Percentiles rank a stretch among this genome's conserved stretches.
Evolutionary conservation across 1,140 invertebrate species (phyloP).

Genomic region (Drosophila quadrilineata): DNA sequence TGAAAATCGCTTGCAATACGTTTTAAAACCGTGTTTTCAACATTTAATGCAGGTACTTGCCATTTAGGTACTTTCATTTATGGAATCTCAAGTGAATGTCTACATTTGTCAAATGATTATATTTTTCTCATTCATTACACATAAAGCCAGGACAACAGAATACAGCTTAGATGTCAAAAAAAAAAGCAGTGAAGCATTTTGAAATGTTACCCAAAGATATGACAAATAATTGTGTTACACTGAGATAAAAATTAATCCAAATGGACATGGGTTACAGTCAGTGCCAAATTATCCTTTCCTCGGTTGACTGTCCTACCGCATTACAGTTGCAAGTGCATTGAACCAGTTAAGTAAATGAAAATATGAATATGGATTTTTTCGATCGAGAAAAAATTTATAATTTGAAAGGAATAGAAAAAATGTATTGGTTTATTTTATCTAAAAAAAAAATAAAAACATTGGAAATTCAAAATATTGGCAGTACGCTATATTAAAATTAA

Average conservation of each 20-base stretch:
- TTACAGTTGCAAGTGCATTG: conserved; percentile 1
- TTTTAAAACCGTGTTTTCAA: conserved; percentile 3
- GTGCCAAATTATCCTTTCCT: not conserved
- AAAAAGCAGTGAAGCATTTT: not conserved
- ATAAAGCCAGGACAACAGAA: conserved; percentile 2
- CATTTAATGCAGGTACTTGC: conserved; percentile 13
- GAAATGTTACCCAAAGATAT: not conserved
- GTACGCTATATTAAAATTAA: no score
- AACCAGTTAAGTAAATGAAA: conserved; percentile 1
- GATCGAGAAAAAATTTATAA: not conserved
- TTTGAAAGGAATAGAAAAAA: not conserved
- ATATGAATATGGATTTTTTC: no score
- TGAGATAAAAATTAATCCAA: conserved; percentile 12
- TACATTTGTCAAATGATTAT: conserved; percentile 11
- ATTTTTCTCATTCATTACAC: conserved; percentile 11
- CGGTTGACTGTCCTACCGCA: not conserved
- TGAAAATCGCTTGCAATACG: conserved; percentile 55
- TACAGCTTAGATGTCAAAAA: conserved; percentile 7
- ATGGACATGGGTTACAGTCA: not conserved
- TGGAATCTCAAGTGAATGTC: not conserved
- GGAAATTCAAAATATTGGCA: no score
- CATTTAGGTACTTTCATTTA: conserved; percentile 6
- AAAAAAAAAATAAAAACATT: no score
- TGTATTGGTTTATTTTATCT: no score
- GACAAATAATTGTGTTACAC: conserved; percentile 14